These are phyloP conservation scores for Globodera ellingtonae DNA, from an alignment of 1,140 invertebrate genomes.

Conservation along the genomic window DNA sequence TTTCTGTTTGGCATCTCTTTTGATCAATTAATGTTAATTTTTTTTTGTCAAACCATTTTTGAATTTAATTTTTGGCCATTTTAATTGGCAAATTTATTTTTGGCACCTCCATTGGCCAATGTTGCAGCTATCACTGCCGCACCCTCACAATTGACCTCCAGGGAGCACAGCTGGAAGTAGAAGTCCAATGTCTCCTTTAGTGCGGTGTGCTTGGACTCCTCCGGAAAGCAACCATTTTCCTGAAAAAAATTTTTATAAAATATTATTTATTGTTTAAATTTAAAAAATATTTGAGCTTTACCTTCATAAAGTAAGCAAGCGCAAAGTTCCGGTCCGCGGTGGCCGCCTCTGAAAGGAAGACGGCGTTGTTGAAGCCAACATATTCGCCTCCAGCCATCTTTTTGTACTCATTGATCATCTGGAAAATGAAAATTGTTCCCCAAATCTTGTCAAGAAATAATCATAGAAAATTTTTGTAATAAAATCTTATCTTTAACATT, in stretches of 20 bases:
- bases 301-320: slow-evolving; percentile 68
- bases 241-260: slow-evolving; percentile 31
- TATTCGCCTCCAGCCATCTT: slow-evolving; percentile 84
- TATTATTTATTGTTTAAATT: background rate
- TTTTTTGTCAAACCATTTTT: background rate
- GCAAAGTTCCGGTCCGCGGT: slow-evolving; percentile 69
- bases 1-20: background rate
- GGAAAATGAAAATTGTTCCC: slow-evolving; percentile 60
- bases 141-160: slow-evolving; percentile 89
- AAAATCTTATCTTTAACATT: no score
- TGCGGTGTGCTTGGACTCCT: slow-evolving; percentile 68
- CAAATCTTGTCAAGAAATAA: no score
- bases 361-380: slow-evolving; percentile 92
- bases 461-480: no score
- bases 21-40: background rate
- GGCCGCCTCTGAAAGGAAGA: slow-evolving; percentile 67
- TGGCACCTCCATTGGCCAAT: slow-evolving; percentile 84
- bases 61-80: background rate
- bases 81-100: background rate
- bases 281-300: slow-evolving; percentile 42
- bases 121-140: slow-evolving; percentile 89
- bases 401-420: slow-evolving; percentile 69
- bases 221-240: slow-evolving; percentile 65
- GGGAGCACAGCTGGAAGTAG: slow-evolving; percentile 84
- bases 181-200: slow-evolving; percentile 96